Evolutionary conservation across 2,888 invertebrate genomes (phyloP).

Genomic region (Parochlus steinenii): DNA sequence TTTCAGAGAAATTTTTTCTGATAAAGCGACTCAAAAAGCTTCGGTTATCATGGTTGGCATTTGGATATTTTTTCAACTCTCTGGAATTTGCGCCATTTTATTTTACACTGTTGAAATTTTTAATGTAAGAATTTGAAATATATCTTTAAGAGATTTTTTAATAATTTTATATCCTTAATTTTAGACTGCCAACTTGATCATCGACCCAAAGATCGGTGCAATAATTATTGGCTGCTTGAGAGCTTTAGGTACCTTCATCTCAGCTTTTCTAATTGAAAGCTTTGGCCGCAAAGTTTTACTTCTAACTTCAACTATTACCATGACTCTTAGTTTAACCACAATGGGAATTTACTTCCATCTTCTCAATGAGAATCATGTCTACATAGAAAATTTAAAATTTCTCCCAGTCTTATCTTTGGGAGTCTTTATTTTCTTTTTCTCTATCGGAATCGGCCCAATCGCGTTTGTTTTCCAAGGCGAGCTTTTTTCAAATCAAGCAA

Average conservation of each 20-base stretch:
- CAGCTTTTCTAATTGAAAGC: conserved; percentile 1
- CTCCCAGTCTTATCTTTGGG: conserved; percentile 1
- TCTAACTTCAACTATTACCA: background rate
- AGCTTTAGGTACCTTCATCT: background rate
- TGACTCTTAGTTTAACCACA: background rate
- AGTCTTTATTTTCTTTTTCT: conserved; percentile 2
- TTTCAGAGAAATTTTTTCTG: background rate
- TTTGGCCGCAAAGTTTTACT: conserved; percentile 6
- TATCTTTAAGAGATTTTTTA: no score
- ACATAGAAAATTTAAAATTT: background rate
- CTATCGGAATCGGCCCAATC: conserved; percentile 2
- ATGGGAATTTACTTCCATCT: conserved; percentile 3
- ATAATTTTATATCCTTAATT: no score
- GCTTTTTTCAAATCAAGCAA: conserved; percentile 3
- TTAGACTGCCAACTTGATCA: background rate
- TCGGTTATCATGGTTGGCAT: background rate
- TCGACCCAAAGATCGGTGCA: conserved; percentile 2
- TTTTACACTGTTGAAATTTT: conserved; percentile 7
- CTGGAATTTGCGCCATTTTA: conserved; percentile 3
- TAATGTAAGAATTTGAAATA: no score
- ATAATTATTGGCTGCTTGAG: background rate
- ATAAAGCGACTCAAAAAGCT: conserved; percentile 4
- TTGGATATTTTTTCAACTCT: conserved; percentile 6
- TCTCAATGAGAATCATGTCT: background rate
- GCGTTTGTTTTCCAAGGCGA: conserved; percentile 6